These are phyloP conservation scores for Silvanus unidentatus DNA, from an alignment of 2,888 invertebrate species.

Conservation along the genomic window DNA sequence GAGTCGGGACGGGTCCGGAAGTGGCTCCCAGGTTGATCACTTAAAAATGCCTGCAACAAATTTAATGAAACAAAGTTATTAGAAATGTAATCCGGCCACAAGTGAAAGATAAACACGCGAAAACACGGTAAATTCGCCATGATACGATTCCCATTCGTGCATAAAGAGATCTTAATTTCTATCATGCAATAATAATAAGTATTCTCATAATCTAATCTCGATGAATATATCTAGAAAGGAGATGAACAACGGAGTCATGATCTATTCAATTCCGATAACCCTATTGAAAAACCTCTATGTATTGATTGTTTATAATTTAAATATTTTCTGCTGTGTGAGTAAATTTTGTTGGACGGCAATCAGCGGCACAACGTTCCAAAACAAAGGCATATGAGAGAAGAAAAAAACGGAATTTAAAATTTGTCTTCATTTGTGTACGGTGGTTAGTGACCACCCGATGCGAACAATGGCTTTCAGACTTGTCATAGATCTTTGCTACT, in stretches of 20 bases:
- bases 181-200: neutral
- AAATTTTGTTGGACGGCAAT: slow-evolving; percentile 35
- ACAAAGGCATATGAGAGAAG: slow-evolving; percentile 22
- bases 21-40: slow-evolving; percentile 54
- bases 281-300: neutral
- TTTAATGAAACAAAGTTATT: neutral
- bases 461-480: slow-evolving; percentile 40
- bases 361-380: slow-evolving; percentile 29
- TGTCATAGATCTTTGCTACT: slow-evolving; percentile 38
- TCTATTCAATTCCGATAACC: neutral
- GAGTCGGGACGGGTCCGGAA: slow-evolving; percentile 56
- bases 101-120: too few species aligned
- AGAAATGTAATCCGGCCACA: neutral
- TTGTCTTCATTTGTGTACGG: slow-evolving; percentile 47
- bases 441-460: slow-evolving; percentile 43
- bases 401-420: slow-evolving; percentile 33
- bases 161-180: neutral
- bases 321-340: slow-evolving; percentile 20
- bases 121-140: neutral
- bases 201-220: neutral
- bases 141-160: slow-evolving; percentile 1
- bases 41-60: slow-evolving; percentile 31
- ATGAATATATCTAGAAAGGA: neutral
- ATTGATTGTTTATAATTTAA: slow-evolving; percentile 29
- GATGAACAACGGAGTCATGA: neutral